These are phyloP conservation scores for Myrmecobius fasciatus DNA, from an alignment of 2,113 vertebrate species.

Conservation along the genomic window DNA sequence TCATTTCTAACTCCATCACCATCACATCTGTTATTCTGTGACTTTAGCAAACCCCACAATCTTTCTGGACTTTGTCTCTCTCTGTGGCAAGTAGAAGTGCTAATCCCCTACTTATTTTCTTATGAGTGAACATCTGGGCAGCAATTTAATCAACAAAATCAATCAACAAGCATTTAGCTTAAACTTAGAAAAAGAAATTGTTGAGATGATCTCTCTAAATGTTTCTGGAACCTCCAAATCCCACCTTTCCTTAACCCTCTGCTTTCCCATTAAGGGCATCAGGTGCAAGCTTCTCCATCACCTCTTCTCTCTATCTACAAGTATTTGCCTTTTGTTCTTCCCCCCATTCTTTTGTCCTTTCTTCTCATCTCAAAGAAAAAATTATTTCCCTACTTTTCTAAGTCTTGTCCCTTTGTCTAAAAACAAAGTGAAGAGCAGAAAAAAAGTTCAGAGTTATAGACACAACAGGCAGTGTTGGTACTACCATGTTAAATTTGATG, in stretches of 20 bases:
- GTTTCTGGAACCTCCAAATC: neutral
- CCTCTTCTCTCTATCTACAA: neutral
- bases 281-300: neutral
- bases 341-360: neutral
- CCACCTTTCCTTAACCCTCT: neutral
- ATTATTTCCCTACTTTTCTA: neutral
- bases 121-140: neutral
- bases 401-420: neutral
- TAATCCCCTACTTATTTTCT: slow-evolving; percentile 29
- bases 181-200: slow-evolving; percentile 31
- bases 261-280: neutral
- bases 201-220: slow-evolving; percentile 9
- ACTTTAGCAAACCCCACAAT: neutral
- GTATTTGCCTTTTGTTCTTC: neutral
- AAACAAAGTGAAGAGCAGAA: neutral
- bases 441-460: neutral
- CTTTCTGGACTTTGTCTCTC: neutral
- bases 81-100: neutral
- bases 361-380: neutral
- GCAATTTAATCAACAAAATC: slow-evolving; percentile 8
- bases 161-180: slow-evolving; percentile 3
- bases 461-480: neutral
- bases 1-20: neutral
- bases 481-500: neutral
- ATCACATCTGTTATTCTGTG: neutral